Evolutionary conservation across 2,113 vertebrate genomes (phyloP), one percentile per base, ranked within the genome.

Genomic region (Chaetops frenatus): DNA sequence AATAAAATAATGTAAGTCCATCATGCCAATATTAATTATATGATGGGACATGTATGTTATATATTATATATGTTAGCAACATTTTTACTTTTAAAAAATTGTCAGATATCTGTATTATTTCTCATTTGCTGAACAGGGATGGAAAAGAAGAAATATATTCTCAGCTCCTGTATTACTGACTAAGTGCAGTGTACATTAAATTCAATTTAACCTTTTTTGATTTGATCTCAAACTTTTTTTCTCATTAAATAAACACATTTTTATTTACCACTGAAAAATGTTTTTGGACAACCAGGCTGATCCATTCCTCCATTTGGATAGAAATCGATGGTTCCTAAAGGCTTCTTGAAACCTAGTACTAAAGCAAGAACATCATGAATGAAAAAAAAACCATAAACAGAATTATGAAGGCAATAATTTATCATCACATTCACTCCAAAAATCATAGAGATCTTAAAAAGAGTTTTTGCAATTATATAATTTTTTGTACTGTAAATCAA

Each of bases 291-390:
- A 38, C 99, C 99, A 18, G 99, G 99, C 50, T 99, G 99, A 94
- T 99, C 98, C 28, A 47, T 97, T 88, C 99, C 99, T 36, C 99
- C 99, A 83, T 99, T 99, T 78, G 99, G 98, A 53, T 99, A 99
- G 96, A 98, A 99, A 92, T 99, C 99, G 33, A 99, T 98, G 47
- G 99, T 98, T 84, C 99, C 99, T 24, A 99, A 98, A 86, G 97
- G 95, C 24, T 98, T 98, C 93, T 88, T 97, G 81, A 98, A 98
- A 44, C 99, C 99, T 76, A 99, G 98, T 4, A 56, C 99, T 97
- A 38, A 80, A 89, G 60, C 24, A 77, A 95, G 93, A 82, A 79
- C 4, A 94, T 33, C 0, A 81, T 14, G 14, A 76, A 76, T 61
- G 4, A 76, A 72, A 85, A 81, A 88, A 35, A 35, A 14, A 0